Conservation (phyloP, 2,113 vertebrate species). For the Oostethus manadensis region DNA sequence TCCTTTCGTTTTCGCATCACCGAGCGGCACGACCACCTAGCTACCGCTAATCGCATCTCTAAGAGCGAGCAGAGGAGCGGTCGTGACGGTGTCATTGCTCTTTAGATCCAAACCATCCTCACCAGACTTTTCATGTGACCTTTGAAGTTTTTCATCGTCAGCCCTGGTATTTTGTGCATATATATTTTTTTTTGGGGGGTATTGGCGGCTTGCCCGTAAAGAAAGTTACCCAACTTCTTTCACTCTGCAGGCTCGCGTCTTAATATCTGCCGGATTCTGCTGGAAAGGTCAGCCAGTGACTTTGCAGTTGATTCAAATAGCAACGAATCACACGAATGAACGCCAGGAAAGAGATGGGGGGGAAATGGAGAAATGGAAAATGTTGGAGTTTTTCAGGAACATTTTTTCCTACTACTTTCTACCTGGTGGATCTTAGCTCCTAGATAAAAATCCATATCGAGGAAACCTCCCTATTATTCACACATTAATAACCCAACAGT, state of each 20-base stretch:
- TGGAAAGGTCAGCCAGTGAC: conserved; percentile 71
- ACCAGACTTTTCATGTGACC: background rate
- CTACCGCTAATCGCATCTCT: conserved; percentile 20
- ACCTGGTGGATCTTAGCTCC: conserved; percentile 14
- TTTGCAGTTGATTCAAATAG: conserved; percentile 62
- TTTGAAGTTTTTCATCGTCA: background rate
- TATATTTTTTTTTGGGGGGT: too few relatives aligned
- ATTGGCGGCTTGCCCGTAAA: conserved; percentile 22
- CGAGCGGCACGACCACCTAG: conserved; percentile 49
- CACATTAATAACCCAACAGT: background rate
- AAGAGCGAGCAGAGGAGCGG: conserved; percentile 1
- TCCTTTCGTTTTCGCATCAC: conserved; percentile 52
- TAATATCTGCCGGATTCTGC: conserved; percentile 8
- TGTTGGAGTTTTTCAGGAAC: background rate
- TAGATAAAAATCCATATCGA: conserved; percentile 1
- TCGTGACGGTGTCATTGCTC: conserved; percentile 28
- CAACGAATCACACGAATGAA: conserved; percentile 29
- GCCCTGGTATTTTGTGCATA: background rate
- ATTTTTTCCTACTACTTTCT: background rate
- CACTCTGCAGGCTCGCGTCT: conserved; percentile 17
- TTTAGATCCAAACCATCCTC: conserved; percentile 7
- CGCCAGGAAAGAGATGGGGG: conserved; percentile 9
- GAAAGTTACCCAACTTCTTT: conserved; percentile 60
- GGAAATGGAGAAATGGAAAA: too few relatives aligned
- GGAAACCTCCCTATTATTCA: conserved; percentile 1